These are phyloP conservation scores for Gulo gulo DNA, from an alignment of 2,113 vertebrate species.

Conservation along the genomic window DNA sequence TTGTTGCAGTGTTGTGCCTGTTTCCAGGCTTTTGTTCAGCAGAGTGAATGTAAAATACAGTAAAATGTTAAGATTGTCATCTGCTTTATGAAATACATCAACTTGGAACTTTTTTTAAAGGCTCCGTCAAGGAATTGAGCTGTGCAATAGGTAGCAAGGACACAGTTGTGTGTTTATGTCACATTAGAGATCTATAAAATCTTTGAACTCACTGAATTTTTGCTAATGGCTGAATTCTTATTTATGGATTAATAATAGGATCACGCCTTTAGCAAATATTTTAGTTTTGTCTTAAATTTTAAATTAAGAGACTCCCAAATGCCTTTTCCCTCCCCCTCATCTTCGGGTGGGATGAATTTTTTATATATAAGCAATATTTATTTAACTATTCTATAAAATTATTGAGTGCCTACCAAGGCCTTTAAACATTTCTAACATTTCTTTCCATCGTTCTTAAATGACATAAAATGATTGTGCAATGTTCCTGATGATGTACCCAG, in stretches of 20 bases:
- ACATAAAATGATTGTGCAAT: conserved; percentile 44
- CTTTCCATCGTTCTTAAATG: conserved; percentile 42
- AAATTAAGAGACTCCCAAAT: conserved; percentile 68
- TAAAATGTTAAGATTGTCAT: conserved; percentile 69
- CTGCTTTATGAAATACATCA: conserved; percentile 73
- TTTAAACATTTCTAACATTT: conserved; percentile 64
- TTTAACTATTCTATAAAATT: conserved; percentile 46
- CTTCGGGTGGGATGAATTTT: conserved; percentile 68
- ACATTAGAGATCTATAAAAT: neutral
- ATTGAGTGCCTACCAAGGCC: conserved; percentile 61
- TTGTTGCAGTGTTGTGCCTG: conserved; percentile 86
- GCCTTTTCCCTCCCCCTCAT: neutral
- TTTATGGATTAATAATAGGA: conserved; percentile 43
- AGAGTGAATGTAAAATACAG: conserved; percentile 83
- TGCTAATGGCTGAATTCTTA: conserved; percentile 44
- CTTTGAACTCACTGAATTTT: conserved; percentile 20
- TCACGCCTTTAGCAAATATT: conserved; percentile 64
- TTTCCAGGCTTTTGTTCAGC: conserved; percentile 85
- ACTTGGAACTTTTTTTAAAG: conserved; percentile 52
- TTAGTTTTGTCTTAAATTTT: conserved; percentile 49
- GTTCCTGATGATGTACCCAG: conserved; percentile 6
- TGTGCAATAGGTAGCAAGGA: conserved; percentile 62
- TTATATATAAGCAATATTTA: conserved; percentile 75
- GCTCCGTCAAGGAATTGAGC: conserved; percentile 55
- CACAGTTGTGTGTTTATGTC: conserved; percentile 50